phyloP scores from a whole-genome alignment of 2,888 invertebrate species.

The Drosophila mimetica region DNA sequence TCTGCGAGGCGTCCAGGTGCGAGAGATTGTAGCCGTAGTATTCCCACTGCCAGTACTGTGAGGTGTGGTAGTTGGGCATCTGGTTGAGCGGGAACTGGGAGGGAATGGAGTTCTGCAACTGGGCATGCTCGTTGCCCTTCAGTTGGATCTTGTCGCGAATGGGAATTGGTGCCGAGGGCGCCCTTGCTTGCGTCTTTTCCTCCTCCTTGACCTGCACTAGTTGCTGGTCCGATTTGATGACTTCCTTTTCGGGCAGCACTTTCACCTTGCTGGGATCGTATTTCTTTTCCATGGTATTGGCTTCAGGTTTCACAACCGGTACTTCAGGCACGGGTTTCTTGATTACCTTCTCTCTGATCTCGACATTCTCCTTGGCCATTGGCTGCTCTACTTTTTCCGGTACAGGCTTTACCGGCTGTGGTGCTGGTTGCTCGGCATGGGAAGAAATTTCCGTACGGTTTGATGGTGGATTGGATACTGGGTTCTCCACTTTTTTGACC shows the following conservation, averaged over 20 bases:
- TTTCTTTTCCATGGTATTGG: conserved; percentile 43
- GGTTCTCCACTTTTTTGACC: conserved; percentile 14
- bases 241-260: conserved; percentile 46
- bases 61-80: conserved; percentile 88
- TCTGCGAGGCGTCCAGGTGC: conserved; percentile 86
- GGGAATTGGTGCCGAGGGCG: conserved; percentile 38
- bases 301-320: conserved; percentile 37
- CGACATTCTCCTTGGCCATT: conserved; percentile 15
- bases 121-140: conserved; percentile 75
- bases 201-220: conserved; percentile 79
- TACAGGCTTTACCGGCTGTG: neutral
- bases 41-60: conserved; percentile 89
- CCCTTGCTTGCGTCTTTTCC: conserved; percentile 63
- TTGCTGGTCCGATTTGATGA: conserved; percentile 42
- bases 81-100: conserved; percentile 88
- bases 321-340: conserved; percentile 49
- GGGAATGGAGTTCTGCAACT: conserved; percentile 82
- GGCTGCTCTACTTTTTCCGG: conserved; percentile 23
- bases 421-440: neutral
- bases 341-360: conserved; percentile 50
- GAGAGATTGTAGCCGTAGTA: conserved; percentile 87
- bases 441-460: conserved; percentile 2
- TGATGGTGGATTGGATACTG: neutral
- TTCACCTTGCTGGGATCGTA: conserved; percentile 47
- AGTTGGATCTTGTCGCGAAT: conserved; percentile 73